A percentile compares a stretch with the other conserved stretches of the same genome.
These are phyloP conservation scores for Pristionchus entomophagus DNA, from an alignment of 2,888 invertebrate species.

Conservation along the genomic window DNA sequence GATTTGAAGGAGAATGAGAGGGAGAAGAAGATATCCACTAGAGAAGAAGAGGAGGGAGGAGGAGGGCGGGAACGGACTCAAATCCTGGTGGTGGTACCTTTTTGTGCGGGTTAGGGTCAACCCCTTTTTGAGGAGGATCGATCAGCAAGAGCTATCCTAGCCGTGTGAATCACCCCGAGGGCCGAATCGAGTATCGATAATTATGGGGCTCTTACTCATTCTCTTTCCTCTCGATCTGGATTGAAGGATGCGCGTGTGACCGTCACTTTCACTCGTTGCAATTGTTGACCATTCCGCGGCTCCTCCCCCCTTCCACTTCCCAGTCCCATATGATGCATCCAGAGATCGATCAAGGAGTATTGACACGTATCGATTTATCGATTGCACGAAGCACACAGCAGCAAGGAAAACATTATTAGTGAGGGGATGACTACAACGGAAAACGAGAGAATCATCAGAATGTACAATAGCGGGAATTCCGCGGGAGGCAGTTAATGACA, in stretches of 20 bases:
- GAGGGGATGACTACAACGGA: slow-evolving; percentile 31
- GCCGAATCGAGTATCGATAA: slow-evolving; percentile 13
- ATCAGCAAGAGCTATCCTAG: slow-evolving; percentile 19
- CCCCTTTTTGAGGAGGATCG: slow-evolving; percentile 4
- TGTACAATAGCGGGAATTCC: slow-evolving; percentile 43
- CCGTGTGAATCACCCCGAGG: not conserved
- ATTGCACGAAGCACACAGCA: slow-evolving; percentile 25
- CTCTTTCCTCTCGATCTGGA: slow-evolving; percentile 29
- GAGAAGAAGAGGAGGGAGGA: not conserved
- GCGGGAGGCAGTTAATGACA: not conserved
- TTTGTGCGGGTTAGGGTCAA: slow-evolving; percentile 22
- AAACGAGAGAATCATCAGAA: slow-evolving; percentile 25
- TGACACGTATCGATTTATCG: slow-evolving; percentile 44
- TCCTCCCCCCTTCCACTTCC: not conserved
- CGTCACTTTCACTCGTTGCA: not conserved
- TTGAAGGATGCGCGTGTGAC: not conserved
- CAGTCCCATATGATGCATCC: not conserved
- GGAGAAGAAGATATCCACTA: not conserved
- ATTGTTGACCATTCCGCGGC: not conserved
- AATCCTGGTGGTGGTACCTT: slow-evolving; percentile 46
- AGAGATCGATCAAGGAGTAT: not conserved
- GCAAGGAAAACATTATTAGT: slow-evolving; percentile 25
- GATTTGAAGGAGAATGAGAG: slow-evolving; percentile 37
- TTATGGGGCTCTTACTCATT: slow-evolving; percentile 16
- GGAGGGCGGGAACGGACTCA: slow-evolving; percentile 24